Evolutionary conservation across 2,888 invertebrate genomes (phyloP).

Genomic region (Anthrax anthrax): DNA sequence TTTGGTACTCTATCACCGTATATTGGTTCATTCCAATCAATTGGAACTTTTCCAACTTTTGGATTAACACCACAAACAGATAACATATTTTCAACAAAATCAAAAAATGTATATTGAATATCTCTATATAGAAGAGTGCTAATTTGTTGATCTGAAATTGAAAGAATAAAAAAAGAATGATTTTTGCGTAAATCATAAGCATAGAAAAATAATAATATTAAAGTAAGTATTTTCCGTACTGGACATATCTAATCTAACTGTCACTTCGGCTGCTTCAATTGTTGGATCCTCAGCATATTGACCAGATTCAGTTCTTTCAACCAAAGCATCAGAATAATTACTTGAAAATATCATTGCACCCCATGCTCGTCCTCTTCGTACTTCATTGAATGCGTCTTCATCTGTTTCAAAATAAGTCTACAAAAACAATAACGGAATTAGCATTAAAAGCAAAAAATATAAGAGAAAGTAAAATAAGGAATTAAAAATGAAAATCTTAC

Average conservation of each 20-base stretch:
- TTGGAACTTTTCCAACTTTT: conserved; percentile 35
- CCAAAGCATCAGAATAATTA: conserved; percentile 61
- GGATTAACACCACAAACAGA: conserved; percentile 48
- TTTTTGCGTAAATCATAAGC: background rate
- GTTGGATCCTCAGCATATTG: conserved; percentile 43
- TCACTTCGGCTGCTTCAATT: conserved; percentile 48
- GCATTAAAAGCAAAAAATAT: too few species aligned
- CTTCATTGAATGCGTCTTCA: conserved; percentile 49
- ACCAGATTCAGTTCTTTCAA: conserved; percentile 44
- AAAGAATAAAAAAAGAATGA: conserved; percentile 8
- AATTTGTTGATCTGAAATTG: conserved; percentile 78
- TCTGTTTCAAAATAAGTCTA: conserved; percentile 42
- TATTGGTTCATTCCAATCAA: conserved; percentile 54
- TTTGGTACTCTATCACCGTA: conserved; percentile 64
- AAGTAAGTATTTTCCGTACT: conserved; percentile 41
- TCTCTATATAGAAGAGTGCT: conserved; percentile 63
- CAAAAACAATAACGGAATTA: conserved; percentile 8
- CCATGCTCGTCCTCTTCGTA: conserved; percentile 57
- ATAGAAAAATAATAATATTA: background rate
- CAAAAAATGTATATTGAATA: conserved; percentile 55
- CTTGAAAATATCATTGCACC: conserved; percentile 56
- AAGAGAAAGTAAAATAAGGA: too few species aligned
- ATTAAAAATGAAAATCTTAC: conserved; percentile 28
- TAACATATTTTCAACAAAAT: conserved; percentile 51
- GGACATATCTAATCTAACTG: conserved; percentile 67